phyloP scores from a whole-genome alignment of 2,797 vertebrate genomes.

The Intellagama lesueurii region DNA sequence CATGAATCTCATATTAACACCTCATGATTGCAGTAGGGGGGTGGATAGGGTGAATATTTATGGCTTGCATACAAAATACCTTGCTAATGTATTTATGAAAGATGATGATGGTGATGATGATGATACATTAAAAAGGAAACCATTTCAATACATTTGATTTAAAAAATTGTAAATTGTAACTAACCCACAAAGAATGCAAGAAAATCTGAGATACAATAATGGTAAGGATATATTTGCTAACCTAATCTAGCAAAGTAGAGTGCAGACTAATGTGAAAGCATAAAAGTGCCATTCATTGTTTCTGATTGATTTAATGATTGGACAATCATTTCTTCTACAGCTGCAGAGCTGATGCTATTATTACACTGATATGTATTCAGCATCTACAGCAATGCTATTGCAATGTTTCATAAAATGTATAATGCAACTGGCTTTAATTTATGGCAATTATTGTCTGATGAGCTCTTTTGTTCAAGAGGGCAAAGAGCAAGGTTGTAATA shows the following conservation, averaged over 20 bases:
- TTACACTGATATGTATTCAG: slow-evolving; percentile 41
- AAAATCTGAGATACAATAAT: slow-evolving; percentile 52
- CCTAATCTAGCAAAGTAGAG: slow-evolving; percentile 50
- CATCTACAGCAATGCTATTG: slow-evolving; percentile 46
- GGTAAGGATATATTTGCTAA: slow-evolving; percentile 60
- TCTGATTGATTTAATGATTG: slow-evolving; percentile 34
- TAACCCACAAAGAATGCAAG: slow-evolving; percentile 44
- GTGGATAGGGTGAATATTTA: neutral
- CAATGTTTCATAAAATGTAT: slow-evolving; percentile 62
- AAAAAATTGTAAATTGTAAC: slow-evolving; percentile 44
- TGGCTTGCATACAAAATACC: neutral
- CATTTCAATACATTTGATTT: slow-evolving; percentile 48
- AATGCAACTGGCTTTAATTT: slow-evolving; percentile 54
- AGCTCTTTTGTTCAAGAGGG: slow-evolving; percentile 56
- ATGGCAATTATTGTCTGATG: slow-evolving; percentile 58
- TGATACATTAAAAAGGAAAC: slow-evolving; percentile 42
- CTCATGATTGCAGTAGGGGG: neutral
- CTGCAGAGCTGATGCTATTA: slow-evolving; percentile 47
- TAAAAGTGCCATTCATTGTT: slow-evolving; percentile 62
- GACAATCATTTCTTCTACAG: slow-evolving; percentile 22
- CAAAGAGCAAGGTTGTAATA: slow-evolving; percentile 68
- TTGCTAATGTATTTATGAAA: neutral
- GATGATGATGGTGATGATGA: neutral
- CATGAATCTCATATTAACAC: too few relatives aligned
- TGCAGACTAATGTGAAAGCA: slow-evolving; percentile 57